Evolutionary conservation across 2,888 invertebrate species (phyloP), one percentile per base, ranked within the genome.

Genomic region (Trissolcus brochymenae): DNA sequence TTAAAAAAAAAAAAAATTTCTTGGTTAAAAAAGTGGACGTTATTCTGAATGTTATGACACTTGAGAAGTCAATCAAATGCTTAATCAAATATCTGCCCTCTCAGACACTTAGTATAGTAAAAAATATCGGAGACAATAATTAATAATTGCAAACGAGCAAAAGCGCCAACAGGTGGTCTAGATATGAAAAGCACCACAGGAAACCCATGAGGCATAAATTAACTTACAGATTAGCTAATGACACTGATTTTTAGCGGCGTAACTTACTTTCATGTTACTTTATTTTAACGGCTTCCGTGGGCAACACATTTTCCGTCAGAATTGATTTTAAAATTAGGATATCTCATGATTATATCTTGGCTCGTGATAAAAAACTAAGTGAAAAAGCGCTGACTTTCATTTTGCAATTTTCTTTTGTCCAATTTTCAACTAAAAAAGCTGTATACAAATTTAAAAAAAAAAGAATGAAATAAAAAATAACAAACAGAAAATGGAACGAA

Each of bases 101-200:
- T 35, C 35, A 17, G 49, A 41, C 49, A 56, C 35, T 46, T 65
- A 49, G 25, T 40, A 56, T 65, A 46, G 9, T n/a, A 56, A 65
- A 56, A 49, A 56, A 65, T 56, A 56, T 35, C 6, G 49, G 56
- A 49, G 56, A 64, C 55, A 57, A 51, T 64, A 57, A 56, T 62
- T 71, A 71, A 64, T 64, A 57, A 60, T 57, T 57, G 51, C 46
- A 64, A 57, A 71, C 51, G 53, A 56, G 41, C 19, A 51, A 35
- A 11, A 57, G 68, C 25, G 46, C 61, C 68, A 70, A 70, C 68
- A 70, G 68, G 68, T 70, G 68, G 49, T 60, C 61, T 51, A 49
- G 68, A 43, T 46, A 70, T 70, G 40, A 60, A 70, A 70, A 54
- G 21, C 29, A 46, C 21, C 55, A 49, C 46, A 25, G 59, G 21